Evolutionary conservation across 2,797 vertebrate species (phyloP).

Genomic region (Sebastes hopkinsi): DNA sequence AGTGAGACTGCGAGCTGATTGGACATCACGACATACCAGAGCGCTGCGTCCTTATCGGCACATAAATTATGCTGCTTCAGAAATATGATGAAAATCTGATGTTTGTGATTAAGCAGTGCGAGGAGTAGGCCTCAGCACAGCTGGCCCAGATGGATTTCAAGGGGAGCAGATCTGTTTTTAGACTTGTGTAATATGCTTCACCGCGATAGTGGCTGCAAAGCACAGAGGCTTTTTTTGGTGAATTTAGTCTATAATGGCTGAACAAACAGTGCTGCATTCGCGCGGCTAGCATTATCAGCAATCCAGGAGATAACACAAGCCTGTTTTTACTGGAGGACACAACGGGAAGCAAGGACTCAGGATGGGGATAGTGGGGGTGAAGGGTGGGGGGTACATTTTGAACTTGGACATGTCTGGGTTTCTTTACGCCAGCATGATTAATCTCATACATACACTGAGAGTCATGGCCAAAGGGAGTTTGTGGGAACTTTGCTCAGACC

Average conservation of each 20-base stretch:
- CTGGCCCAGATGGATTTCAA: constrained; percentile 16
- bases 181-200: constrained; percentile 44
- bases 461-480: constrained; percentile 56
- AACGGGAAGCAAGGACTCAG: constrained; percentile 70
- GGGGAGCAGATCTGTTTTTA: constrained; percentile 52
- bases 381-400: constrained; percentile 62
- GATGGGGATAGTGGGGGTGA: constrained; percentile 25
- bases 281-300: constrained; percentile 69
- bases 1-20: constrained; percentile 28
- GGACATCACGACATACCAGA: constrained; percentile 25
- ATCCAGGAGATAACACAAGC: constrained; percentile 62
- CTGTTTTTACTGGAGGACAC: constrained; percentile 83
- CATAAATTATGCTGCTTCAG: constrained; percentile 15
- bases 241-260: constrained; percentile 71
- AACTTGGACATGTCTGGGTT: constrained; percentile 71
- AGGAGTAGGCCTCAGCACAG: neutral
- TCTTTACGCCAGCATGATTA: constrained; percentile 70
- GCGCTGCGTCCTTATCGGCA: constrained; percentile 35
- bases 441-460: constrained; percentile 40
- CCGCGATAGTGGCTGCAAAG: constrained; percentile 37
- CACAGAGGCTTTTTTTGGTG: constrained; percentile 49
- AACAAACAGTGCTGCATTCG: constrained; percentile 76
- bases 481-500: constrained; percentile 73
- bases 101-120: constrained; percentile 12
- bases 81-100: constrained; percentile 45